A percentile compares a stretch with the other conserved stretches of the same genome.
phyloP scores from a whole-genome alignment of 2,797 vertebrate genomes.

The Xiphophorus birchmanni region DNA sequence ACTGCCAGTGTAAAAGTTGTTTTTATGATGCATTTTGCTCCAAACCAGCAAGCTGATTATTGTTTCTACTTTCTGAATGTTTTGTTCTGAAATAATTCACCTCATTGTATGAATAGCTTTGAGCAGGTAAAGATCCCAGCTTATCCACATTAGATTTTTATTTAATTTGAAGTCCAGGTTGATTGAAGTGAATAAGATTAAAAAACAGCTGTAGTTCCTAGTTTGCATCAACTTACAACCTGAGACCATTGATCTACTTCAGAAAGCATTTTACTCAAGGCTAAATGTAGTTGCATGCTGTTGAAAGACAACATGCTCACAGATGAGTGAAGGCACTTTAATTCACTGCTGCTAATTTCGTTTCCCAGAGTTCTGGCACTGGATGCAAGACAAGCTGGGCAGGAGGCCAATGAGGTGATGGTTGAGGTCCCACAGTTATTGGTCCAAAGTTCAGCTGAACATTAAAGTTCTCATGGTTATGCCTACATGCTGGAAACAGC shows the following conservation, averaged over 20 bases:
- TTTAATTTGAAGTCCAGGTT: background rate
- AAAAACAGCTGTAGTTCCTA: background rate
- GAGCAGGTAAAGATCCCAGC: background rate
- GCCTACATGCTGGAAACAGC: background rate
- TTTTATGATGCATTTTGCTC: background rate
- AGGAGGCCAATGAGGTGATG: slow-evolving; percentile 15
- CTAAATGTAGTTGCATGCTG: slow-evolving; percentile 22
- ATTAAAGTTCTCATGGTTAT: background rate
- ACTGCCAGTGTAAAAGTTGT: background rate
- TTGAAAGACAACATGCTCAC: slow-evolving; percentile 23
- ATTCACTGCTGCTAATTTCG: slow-evolving; percentile 12
- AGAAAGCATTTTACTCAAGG: slow-evolving; percentile 21
- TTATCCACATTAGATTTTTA: background rate
- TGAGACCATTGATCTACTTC: slow-evolving; percentile 26
- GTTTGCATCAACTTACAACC: slow-evolving; percentile 10
- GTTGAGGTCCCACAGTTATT: slow-evolving; percentile 25
- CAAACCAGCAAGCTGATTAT: background rate
- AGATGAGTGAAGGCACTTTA: slow-evolving; percentile 17
- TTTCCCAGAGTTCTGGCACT: slow-evolving; percentile 14
- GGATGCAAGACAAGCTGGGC: slow-evolving; percentile 43
- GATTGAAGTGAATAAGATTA: background rate
- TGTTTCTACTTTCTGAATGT: background rate
- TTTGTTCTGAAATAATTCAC: background rate
- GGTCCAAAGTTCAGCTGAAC: slow-evolving; percentile 21
- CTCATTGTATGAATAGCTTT: background rate